Base-by-base conservation (phyloP, 2,888 invertebrate genomes). In the Chirona hameri region DNA sequence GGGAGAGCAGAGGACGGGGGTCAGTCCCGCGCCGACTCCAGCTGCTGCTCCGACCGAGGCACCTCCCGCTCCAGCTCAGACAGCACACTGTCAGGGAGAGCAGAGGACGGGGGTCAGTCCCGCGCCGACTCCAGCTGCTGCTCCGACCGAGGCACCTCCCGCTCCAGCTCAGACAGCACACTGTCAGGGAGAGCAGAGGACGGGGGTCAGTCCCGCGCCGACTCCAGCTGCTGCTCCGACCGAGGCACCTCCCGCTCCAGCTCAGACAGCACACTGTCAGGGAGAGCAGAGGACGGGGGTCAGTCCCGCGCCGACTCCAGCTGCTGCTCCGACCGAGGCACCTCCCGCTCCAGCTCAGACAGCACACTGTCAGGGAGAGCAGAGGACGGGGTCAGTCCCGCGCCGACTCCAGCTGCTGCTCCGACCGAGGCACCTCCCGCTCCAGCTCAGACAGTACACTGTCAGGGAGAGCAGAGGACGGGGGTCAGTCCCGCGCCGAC, bases 371-470 rank as follows among this genome's bases (percentile, higher is more conserved):
- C 65, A 1, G 72, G 14, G 27, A 3, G n/a, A 24, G 27, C 27
- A 27, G 29, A 18, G 14, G 69, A 15, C 60, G 60, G 60, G 21
- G 39, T 39, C 39, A 39, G 39, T 7, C n/a, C 83, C 89, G 87
- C 0, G 91, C 89, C 39, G 89, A 87, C 27, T 87, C 86, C 48
- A 92, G 86, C 46, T 89, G 88, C 79, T 89, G 88, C 85, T 91
- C 89, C 7, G 89, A 89, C 2, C 69, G 46, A 24, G 57, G 52
- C 0, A 57, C 15, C 65, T 81, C 80, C 55, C n/a, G 39, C 76
- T 76, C 76, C 76, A 76, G 76, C 76, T 76, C 39, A 21, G 21
- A 7, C 39, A 76, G 46, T 9, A 76, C 24, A 5, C 76, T 76
- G 76, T 0, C 65, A 1, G 72, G 14, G 27, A 3, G n/a, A 24